Conservation (phyloP, 1,140 invertebrate species). For the Drosophila malerkotliana region DNA sequence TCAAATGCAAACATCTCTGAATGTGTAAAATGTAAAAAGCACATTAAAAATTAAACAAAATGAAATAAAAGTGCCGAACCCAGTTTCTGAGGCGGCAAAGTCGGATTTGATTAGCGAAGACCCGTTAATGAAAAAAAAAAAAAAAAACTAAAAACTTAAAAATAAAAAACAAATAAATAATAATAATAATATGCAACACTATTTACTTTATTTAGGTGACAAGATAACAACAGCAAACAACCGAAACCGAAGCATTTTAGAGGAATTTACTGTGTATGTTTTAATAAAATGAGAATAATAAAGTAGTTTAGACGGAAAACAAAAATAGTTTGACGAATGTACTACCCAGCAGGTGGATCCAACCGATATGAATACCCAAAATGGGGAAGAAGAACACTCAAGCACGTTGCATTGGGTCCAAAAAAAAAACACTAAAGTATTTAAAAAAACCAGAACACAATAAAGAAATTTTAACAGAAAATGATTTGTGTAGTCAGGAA, state of each 20-base stretch:
- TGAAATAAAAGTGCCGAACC: slow-evolving; percentile 54
- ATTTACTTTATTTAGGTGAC: slow-evolving; percentile 80
- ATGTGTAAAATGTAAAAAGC: slow-evolving; percentile 59
- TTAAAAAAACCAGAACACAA: slow-evolving; percentile 37
- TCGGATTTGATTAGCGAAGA: slow-evolving; percentile 74
- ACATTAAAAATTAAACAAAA: slow-evolving; percentile 49
- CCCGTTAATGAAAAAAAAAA: slow-evolving; percentile 63
- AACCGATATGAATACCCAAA: not conserved
- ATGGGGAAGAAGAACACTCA: slow-evolving; percentile 45
- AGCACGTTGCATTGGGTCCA: slow-evolving; percentile 76
- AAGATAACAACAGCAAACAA: slow-evolving; percentile 54
- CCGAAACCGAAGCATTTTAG: slow-evolving; percentile 78
- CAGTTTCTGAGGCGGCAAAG: slow-evolving; percentile 58
- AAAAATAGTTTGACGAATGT: slow-evolving; percentile 47
- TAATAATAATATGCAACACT: slow-evolving; percentile 69
- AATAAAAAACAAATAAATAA: slow-evolving; percentile 28
- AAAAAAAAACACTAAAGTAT: slow-evolving; percentile 21
- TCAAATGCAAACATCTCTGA: slow-evolving; percentile 46
- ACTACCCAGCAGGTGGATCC: slow-evolving; percentile 21
- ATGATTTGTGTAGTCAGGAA: slow-evolving; percentile 41
- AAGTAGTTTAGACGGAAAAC: slow-evolving; percentile 46
- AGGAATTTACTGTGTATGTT: slow-evolving; percentile 78
- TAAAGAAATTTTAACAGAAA: slow-evolving; percentile 48
- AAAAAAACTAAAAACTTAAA: slow-evolving; percentile 28
- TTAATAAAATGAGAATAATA: slow-evolving; percentile 55